phyloP scores from a whole-genome alignment of 2,797 vertebrate species.

The Anguilla megastoma region DNA sequence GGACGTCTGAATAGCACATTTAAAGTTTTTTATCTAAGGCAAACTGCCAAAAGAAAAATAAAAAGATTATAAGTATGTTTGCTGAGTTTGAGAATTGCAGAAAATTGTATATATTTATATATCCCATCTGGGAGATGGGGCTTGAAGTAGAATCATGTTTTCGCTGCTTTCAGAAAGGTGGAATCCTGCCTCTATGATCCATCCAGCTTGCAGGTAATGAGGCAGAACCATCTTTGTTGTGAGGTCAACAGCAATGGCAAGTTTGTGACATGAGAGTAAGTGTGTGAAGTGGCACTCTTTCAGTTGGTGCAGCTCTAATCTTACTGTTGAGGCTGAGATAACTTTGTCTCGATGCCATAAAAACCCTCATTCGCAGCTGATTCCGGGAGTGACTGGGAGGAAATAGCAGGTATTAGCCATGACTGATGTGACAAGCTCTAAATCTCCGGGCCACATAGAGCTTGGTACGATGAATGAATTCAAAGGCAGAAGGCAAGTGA shows the following conservation, averaged over 20 bases:
- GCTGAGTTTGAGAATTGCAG: background rate
- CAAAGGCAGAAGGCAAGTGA: background rate
- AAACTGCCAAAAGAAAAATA: background rate
- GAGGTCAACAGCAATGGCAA: background rate
- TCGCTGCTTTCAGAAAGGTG: background rate
- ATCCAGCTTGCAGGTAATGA: background rate
- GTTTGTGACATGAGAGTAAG: background rate
- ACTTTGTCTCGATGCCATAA: background rate
- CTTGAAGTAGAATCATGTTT: background rate
- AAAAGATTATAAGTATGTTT: background rate
- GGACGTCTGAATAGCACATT: background rate
- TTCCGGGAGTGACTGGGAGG: background rate
- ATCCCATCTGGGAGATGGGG: background rate
- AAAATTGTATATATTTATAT: background rate
- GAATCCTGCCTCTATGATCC: background rate
- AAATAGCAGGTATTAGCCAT: slow-evolving; percentile 18
- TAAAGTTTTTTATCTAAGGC: background rate
- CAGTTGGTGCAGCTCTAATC: background rate
- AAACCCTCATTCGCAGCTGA: slow-evolving; percentile 12
- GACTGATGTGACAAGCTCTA: slow-evolving; percentile 18
- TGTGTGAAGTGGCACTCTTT: background rate
- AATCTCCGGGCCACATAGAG: background rate
- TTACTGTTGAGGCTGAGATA: slow-evolving; percentile 10
- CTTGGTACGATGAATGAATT: background rate
- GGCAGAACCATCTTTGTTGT: background rate